Evolutionary conservation across 2,113 vertebrate species (phyloP).

Genomic region (Lepisosteus oculatus): DNA sequence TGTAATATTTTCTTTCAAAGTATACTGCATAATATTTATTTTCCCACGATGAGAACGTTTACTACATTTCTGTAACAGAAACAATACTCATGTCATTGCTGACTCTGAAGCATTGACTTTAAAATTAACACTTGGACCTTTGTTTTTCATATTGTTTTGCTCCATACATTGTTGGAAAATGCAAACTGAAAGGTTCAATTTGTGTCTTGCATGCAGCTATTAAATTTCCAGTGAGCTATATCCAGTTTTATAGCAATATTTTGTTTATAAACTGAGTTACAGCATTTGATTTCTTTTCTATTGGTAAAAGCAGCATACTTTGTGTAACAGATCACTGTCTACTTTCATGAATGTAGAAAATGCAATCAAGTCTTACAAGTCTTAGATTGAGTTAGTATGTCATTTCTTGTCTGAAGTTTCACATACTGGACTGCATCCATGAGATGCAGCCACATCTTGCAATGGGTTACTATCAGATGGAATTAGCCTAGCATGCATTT

Average conservation of each 20-base stretch:
- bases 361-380: background rate
- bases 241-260: background rate
- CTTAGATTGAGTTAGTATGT: slow-evolving; percentile 1
- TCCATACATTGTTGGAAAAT: background rate
- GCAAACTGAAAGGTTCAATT: background rate
- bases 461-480: too few species aligned
- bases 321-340: background rate
- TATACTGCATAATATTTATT: too few species aligned
- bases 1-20: too few species aligned
- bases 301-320: background rate
- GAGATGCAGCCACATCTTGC: too few species aligned
- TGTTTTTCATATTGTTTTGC: too few species aligned
- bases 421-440: background rate
- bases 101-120: too few species aligned
- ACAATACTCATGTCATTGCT: too few species aligned
- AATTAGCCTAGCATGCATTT: too few species aligned
- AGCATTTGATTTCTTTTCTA: background rate
- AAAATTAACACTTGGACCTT: too few species aligned
- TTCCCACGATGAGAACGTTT: too few species aligned
- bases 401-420: background rate
- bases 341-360: background rate
- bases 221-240: background rate
- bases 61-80: too few species aligned
- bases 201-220: background rate
- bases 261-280: background rate